These are phyloP conservation scores for Toxotes chatareus DNA, from an alignment of 2,113 vertebrate genomes.

Conservation along the genomic window DNA sequence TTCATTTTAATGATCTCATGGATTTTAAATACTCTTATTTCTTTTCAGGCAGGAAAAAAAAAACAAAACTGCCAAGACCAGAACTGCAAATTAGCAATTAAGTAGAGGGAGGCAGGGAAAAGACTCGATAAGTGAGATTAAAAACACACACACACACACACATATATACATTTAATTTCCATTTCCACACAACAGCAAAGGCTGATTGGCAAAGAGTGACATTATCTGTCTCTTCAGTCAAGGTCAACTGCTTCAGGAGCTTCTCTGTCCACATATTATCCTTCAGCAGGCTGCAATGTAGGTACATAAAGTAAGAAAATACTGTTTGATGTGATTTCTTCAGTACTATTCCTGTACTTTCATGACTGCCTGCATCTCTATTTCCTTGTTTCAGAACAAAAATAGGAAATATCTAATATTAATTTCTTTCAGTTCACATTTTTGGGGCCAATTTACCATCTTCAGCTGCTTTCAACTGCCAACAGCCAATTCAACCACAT, in stretches of 20 bases:
- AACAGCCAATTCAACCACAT: not conserved
- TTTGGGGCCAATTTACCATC: not conserved
- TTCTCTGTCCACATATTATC: not conserved
- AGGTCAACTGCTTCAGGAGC: constrained; percentile 38
- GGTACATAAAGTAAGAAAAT: not conserved
- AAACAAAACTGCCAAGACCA: not conserved
- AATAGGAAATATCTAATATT: not conserved
- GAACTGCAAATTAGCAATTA: not conserved
- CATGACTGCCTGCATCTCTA: not conserved
- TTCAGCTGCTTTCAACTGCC: not conserved
- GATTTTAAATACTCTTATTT: not conserved
- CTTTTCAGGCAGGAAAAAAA: not conserved
- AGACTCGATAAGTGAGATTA: not conserved
- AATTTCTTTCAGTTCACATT: not conserved
- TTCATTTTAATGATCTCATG: not conserved
- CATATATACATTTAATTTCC: not conserved
- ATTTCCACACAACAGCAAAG: constrained; percentile 22
- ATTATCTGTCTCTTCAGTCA: constrained; percentile 41
- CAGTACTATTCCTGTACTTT: not conserved
- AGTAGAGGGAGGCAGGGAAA: not conserved
- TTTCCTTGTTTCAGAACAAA: not conserved
- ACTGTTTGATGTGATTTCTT: not conserved
- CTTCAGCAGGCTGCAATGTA: not conserved
- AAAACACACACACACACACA: no score
- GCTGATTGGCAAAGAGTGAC: constrained; percentile 30